Base-by-base conservation (phyloP, 2,797 vertebrate genomes). In the Sebastes aleutianus region DNA sequence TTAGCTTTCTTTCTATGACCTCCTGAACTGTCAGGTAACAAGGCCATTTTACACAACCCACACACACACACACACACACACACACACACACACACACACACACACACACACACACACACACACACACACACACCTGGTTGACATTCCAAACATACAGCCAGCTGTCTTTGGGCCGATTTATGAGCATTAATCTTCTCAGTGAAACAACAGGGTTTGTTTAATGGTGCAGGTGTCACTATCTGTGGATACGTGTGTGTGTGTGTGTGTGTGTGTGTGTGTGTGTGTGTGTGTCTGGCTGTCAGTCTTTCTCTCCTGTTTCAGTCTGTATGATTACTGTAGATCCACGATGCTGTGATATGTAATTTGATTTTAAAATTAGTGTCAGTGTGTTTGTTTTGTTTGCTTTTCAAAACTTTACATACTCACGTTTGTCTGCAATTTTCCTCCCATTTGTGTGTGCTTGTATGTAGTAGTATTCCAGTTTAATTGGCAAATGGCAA, bases 111-210 rank as follows among this genome's bases (percentile, higher is more conserved):
- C 39, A 65, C 66, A 67, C 56, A 74, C 47, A 1, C 24, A 81
- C 79, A 64, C 72, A 79, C 39, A 22, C 61, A 64, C 6, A 86
- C 85, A 85, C 76, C 85, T 90, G 87, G 83, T 67, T 85, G 79
- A 79, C 83, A 88, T 92, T 86, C 57, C 68, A 84, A 76, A 85
- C 77, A 61, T 78, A 85, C 62, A 86, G 64, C 70, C 83, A 85
- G 74, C 64, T 89, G 90, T 83, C 76, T 80, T 72, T 57, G 16
- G 50, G 39, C 10, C 12, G 32, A 85, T 84, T 90, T 88, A 90
- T 79, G 79, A 87, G 74, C 67, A 58, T 83, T 82, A 88, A 87
- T 85, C 78, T 73, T 85, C 47, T 78, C 76, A 85, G 70, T 91
- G 84, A 83, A 88, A 84, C 63, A 82, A 69, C 74, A 59, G 22